Percentiles rank a stretch among this genome's conserved stretches.
phyloP scores from a whole-genome alignment of 35 echinoderm and acorn worm genomes.

The Heliocidaris erythrogramma region DNA sequence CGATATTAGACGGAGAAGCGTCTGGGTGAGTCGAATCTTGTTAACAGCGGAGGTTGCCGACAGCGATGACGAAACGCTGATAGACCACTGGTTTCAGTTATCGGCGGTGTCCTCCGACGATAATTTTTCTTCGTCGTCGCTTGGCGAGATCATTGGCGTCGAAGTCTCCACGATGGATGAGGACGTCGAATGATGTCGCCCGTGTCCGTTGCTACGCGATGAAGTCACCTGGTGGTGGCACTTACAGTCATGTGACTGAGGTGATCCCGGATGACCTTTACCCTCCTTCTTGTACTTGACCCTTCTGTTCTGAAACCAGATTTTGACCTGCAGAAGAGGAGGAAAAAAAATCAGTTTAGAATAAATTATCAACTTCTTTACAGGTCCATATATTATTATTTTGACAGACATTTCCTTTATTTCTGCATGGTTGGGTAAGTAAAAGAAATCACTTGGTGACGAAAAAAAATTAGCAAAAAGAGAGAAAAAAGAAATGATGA shows the following conservation, averaged over 20 bases:
- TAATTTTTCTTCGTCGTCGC: constrained; percentile 36
- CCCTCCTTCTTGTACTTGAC: constrained; percentile 99
- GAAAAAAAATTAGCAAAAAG: too few species aligned
- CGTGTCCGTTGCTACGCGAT: constrained; percentile 52
- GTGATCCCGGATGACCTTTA: constrained; percentile 56
- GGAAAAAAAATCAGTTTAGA: too few species aligned
- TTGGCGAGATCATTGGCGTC: constrained; percentile 17
- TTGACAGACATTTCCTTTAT: too few species aligned
- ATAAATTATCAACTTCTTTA: too few species aligned
- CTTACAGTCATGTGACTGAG: constrained; percentile 77
- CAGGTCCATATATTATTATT: too few species aligned
- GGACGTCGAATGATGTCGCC: constrained; percentile 30
- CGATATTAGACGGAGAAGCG: too few species aligned
- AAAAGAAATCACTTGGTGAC: too few species aligned
- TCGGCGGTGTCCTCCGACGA: constrained; percentile 29
- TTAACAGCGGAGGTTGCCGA: too few species aligned
- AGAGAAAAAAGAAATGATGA: too few species aligned
- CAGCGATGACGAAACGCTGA: not conserved
- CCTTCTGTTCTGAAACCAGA: constrained; percentile 98
- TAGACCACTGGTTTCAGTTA: not conserved
- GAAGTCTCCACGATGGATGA: constrained; percentile 48
- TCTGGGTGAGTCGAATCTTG: too few species aligned
- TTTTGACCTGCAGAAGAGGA: constrained; percentile 62
- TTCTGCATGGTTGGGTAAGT: too few species aligned
- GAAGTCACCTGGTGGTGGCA: constrained; percentile 80